Conservation (phyloP, 2,888 invertebrate genomes). For the Synergus umbraculus region DNA sequence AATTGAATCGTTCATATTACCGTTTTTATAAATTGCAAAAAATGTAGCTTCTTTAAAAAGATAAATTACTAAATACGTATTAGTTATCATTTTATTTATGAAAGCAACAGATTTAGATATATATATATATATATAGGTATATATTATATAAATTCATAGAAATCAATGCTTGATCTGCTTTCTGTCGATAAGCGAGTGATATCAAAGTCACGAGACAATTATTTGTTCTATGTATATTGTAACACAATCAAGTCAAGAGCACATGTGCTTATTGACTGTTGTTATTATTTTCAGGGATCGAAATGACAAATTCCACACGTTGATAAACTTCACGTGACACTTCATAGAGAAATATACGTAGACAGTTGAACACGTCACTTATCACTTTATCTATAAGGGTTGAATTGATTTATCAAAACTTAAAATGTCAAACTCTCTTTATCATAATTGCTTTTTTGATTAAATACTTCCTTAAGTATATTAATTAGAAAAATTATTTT, state of each 20-base stretch:
- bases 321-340: neutral
- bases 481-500: neutral
- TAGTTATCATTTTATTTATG: neutral
- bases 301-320: neutral
- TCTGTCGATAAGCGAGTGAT: neutral
- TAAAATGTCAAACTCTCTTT: neutral
- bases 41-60: no score
- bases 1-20: no score
- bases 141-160: neutral
- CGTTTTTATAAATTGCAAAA: no score
- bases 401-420: no score
- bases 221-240: neutral
- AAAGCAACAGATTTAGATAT: neutral
- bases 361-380: no score
- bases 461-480: no score
- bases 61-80: no score
- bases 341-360: neutral
- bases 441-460: neutral
- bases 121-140: no score
- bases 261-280: neutral
- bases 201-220: neutral
- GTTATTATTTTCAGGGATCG: neutral
- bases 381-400: neutral
- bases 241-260: neutral
- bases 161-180: neutral